These are phyloP conservation scores for Proisotoma minuta DNA, from an alignment of 2,888 invertebrate species.

Conservation along the genomic window DNA sequence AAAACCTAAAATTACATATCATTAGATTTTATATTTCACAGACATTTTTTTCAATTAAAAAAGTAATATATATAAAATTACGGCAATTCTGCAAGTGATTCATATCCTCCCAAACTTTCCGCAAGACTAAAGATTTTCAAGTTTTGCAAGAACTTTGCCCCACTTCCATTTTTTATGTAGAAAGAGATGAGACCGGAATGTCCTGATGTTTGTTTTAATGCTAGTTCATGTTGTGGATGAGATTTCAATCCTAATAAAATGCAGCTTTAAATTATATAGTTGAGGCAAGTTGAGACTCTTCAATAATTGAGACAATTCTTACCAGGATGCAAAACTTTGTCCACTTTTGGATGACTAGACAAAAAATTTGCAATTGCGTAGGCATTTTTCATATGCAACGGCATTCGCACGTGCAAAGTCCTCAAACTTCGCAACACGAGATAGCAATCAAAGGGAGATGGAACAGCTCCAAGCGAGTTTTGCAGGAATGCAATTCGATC, in stretches of 20 bases:
- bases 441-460: slow-evolving; percentile 58
- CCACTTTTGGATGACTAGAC: slow-evolving; percentile 53
- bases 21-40: neutral
- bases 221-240: slow-evolving; percentile 79
- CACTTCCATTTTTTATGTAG: slow-evolving; percentile 67
- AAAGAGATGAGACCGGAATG: slow-evolving; percentile 91
- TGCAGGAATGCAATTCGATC: slow-evolving; percentile 75
- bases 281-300: neutral
- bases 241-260: slow-evolving; percentile 61
- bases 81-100: slow-evolving; percentile 92
- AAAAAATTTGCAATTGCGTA: slow-evolving; percentile 55
- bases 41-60: neutral
- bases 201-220: slow-evolving; percentile 73
- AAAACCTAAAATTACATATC: slow-evolving; percentile 57
- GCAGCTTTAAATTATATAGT: neutral
- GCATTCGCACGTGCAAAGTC: slow-evolving; percentile 58
- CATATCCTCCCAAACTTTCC: slow-evolving; percentile 92
- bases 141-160: slow-evolving; percentile 67
- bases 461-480: slow-evolving; percentile 47
- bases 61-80: slow-evolving; percentile 51
- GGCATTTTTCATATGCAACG: slow-evolving; percentile 55
- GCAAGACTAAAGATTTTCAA: slow-evolving; percentile 80
- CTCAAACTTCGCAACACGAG: slow-evolving; percentile 58
- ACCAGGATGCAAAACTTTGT: slow-evolving; percentile 11
- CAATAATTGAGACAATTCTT: neutral